A percentile compares a stretch with the other conserved stretches of the same genome.
phyloP scores from a whole-genome alignment of 2,113 vertebrate species.

The Lanius ludovicianus region DNA sequence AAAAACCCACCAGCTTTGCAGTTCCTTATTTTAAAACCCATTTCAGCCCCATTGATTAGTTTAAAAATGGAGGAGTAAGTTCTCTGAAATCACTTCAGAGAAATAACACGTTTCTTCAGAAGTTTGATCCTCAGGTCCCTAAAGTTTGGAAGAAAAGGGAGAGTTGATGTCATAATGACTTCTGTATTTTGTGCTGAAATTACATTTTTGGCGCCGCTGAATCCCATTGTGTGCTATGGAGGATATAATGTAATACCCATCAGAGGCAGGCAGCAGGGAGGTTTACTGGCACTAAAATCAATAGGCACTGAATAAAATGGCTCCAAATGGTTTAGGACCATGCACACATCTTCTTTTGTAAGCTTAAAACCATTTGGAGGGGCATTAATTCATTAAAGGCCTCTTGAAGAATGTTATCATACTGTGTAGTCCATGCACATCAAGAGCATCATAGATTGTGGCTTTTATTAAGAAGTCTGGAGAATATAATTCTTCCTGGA shows the following conservation, averaged over 20 bases:
- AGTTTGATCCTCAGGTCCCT: not conserved
- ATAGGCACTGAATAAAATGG: conserved; percentile 66
- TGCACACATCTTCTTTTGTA: conserved; percentile 55
- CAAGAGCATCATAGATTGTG: conserved; percentile 51
- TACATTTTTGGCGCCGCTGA: conserved; percentile 66
- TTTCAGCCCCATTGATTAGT: not conserved
- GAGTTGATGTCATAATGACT: conserved; percentile 53
- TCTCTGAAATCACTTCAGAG: not conserved
- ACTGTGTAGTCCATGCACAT: conserved; percentile 31
- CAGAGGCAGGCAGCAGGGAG: conserved; percentile 54
- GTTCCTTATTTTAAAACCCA: not conserved
- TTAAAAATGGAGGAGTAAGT: not conserved
- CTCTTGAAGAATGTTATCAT: conserved; percentile 60
- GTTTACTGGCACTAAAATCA: conserved; percentile 75
- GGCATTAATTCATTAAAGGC: conserved; percentile 72
- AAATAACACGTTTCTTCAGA: not conserved
- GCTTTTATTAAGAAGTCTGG: conserved; percentile 35
- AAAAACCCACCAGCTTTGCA: rapidly evolving
- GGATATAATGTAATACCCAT: conserved; percentile 66
- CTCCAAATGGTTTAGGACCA: conserved; percentile 70
- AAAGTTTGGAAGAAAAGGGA: conserved; percentile 13
- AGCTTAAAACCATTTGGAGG: conserved; percentile 68
- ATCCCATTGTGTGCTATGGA: conserved; percentile 53
- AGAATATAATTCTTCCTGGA: conserved; percentile 53
- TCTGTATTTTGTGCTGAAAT: conserved; percentile 69